Evolutionary conservation across 1,140 invertebrate species (phyloP), one percentile per base, ranked within the genome.

Genomic region (Himalopsyche phryganea): DNA sequence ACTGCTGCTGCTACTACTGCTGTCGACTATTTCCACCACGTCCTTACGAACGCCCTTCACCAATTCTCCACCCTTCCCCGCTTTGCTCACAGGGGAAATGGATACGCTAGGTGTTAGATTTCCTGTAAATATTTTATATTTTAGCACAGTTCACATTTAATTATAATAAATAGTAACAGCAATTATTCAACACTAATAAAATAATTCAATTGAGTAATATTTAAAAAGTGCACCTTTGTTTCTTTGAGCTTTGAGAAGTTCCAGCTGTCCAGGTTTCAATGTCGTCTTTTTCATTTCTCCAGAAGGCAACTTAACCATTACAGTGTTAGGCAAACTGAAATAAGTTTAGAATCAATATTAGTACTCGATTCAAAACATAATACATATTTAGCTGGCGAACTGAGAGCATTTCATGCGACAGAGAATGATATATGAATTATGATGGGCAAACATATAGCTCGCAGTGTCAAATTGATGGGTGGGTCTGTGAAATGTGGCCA

Each of bases 1-100:
- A 35, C 75, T 74, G 32, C 75, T 73, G 4, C 81, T 82, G 67
- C 79, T 82, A 50, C 82, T 82, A 64, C 80, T 81, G 38, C 75
- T 75, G 51, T 88, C 87, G 66, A 90, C 88, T 49, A 81, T 81
- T 56, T 78, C 80, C 47, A 82, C 80, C 59, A 83, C 81, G 69
- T 83, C 74, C 60, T 57, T 64, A 36, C 54, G 60, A 10, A 54
- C 46, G 6, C 28, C 40, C 6, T 23, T 23, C 17, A 5, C 69
- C 32, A 54, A 60, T 69, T 69, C 71, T 10, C 56, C 57, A 40
- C 63, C 32, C 45, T 59, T 44, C 41, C 55, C 44, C 4, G 67
- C 51, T n/a, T 50, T 19, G 11, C 69, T 69, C 17, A 83, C 81
- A 19, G 79, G 81, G 42, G 73, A 81, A 65, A 78, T 80, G 51